Conservation (phyloP, 2,888 invertebrate species). For the Temnothorax ravouxi region DNA sequence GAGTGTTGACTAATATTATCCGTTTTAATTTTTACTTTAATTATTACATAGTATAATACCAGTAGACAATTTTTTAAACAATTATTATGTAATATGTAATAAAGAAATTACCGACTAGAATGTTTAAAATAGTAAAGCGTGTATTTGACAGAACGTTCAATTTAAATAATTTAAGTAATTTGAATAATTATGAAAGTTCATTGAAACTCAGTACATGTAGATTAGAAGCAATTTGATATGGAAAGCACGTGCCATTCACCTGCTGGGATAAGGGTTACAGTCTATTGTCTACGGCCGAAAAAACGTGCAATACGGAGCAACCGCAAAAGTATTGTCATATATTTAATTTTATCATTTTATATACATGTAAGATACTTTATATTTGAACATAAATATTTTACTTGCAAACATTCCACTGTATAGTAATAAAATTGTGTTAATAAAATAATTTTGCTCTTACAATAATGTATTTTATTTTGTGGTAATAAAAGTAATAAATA, state of each 20-base stretch:
- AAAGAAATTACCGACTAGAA: not conserved
- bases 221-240: constrained; percentile 75
- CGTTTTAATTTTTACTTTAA: not conserved
- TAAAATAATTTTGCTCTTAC: not conserved
- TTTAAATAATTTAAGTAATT: constrained; percentile 52
- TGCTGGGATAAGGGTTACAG: constrained; percentile 78
- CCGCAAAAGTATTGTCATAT: constrained; percentile 72
- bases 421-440: not conserved
- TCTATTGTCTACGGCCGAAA: constrained; percentile 64
- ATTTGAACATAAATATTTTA: constrained; percentile 2
- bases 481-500: not conserved
- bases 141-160: not conserved
- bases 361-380: not conserved
- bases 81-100: not conserved
- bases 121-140: not conserved
- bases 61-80: not conserved
- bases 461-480: constrained; percentile 12
- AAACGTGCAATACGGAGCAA: constrained; percentile 41
- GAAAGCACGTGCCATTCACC: constrained; percentile 78
- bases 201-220: constrained; percentile 66
- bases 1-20: not conserved
- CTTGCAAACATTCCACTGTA: not conserved
- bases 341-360: constrained; percentile 15
- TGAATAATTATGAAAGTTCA: constrained; percentile 49
- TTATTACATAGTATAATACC: not conserved